Base-by-base conservation (phyloP, 2,888 invertebrate species). In the Eupeodes latifasciatus region DNA sequence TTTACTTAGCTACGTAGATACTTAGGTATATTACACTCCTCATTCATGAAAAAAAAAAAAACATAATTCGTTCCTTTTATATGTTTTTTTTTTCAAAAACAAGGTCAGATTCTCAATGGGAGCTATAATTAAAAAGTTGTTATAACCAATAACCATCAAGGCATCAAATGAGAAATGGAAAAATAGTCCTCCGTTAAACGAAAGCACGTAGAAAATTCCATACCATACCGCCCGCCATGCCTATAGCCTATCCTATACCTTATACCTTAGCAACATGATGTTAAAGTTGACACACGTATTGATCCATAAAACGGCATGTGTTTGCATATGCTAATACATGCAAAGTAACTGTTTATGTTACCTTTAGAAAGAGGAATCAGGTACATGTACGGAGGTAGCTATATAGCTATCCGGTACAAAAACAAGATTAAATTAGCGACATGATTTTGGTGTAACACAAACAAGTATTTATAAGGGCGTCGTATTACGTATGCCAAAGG, bases 321-420 rank as follows among this genome's bases (percentile, higher is more conserved):
- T 66, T 66, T 66, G 34, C 66, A 49, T 66, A 66, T 62, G 62
- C 66, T 66, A 49, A 66, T 66, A 49, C 66, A 66, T 66, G 66
- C 66, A 66, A 66, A 66, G 14, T 49, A 49, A 49, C 12, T 66
- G 66, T 66, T 66, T 49, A 66, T n/a, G 12, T 16, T 66, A 40
- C 47, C 16, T 62, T 62, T 16, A 16, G 40, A 44, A 16, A 62
- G 44, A 40, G 62, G 62, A 44, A 62, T 62, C 62, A 62, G 40
- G 40, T 9, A 40, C 40, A 40, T 40, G 40, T 40, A 40, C 40
- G 40, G 9, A 40, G 40, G 4, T 9, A 40, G 40, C 40, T 40
- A 40, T 6, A 7, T 5, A 40, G 40, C 40, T 40, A 40, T 9
- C 40, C 40, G 11, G n/a, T 62, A 44, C 40, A 62, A 62, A 44